Conservation (phyloP, 37 sponge, comb jelly and placozoan genomes). For the Tethya wilhelma region DNA sequence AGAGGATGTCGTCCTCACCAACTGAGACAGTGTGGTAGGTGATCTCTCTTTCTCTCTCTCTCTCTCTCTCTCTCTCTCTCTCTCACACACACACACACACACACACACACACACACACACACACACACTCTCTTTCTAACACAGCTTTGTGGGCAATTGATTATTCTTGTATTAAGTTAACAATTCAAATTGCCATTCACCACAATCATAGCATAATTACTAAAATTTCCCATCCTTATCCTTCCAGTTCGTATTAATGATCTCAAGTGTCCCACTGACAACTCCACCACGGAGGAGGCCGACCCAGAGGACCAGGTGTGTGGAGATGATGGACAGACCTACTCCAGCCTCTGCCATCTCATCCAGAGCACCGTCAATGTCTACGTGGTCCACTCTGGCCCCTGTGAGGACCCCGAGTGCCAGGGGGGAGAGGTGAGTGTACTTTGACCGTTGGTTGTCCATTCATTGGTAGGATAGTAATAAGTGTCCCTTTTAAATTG, state of each 20-base stretch:
- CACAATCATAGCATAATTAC: neutral
- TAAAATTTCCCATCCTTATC: neutral
- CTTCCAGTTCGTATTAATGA: neutral
- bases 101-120: too few relatives aligned
- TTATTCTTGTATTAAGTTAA: too few relatives aligned
- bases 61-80: neutral
- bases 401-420: constrained; percentile 31
- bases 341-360: constrained; percentile 34
- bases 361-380: constrained; percentile 25
- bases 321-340: constrained; percentile 38
- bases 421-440: constrained; percentile 26
- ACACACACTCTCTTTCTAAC: too few relatives aligned
- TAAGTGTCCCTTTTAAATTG: too few relatives aligned
- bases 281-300: neutral
- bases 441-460: too few relatives aligned
- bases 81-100: too few relatives aligned
- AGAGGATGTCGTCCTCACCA: constrained; percentile 34
- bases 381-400: constrained; percentile 23
- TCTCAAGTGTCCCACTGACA: neutral
- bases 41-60: neutral
- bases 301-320: constrained; percentile 2
- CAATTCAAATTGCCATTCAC: neutral
- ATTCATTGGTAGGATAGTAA: too few relatives aligned
- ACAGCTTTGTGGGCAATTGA: too few relatives aligned
- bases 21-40: constrained; percentile 55